Percentiles rank a stretch among this genome's conserved stretches.
Evolutionary conservation across 2,888 invertebrate species (phyloP).

Genomic region (Epinotia ramella): DNA sequence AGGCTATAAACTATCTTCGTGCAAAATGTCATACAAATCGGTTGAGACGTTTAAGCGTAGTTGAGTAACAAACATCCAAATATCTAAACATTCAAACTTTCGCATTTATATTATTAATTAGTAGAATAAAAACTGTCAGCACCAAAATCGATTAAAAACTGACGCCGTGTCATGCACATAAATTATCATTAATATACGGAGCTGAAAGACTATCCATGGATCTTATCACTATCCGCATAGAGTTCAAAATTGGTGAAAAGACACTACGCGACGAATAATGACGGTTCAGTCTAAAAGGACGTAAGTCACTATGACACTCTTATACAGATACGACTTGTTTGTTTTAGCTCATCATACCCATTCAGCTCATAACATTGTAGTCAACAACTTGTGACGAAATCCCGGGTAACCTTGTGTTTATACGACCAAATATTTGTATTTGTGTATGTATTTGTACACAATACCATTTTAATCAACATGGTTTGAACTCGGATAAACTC

Average conservation of each 20-base stretch:
- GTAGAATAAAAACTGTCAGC: no score
- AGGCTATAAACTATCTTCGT: no score
- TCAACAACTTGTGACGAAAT: slow-evolving; percentile 32
- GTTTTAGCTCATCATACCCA: no score
- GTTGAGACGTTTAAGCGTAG: no score
- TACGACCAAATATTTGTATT: slow-evolving; percentile 28
- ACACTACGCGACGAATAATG: background rate
- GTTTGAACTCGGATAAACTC: slow-evolving; percentile 2
- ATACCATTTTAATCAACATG: slow-evolving; percentile 7
- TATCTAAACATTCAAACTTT: no score
- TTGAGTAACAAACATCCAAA: no score
- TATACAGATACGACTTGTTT: background rate
- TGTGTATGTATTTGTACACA: slow-evolving; percentile 28
- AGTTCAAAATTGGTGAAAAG: background rate
- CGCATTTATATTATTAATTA: no score
- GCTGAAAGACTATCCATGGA: no score
- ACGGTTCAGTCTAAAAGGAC: background rate
- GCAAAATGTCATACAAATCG: no score
- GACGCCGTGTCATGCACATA: background rate
- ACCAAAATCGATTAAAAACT: no score
- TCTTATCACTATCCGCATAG: background rate
- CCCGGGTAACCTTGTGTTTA: slow-evolving; percentile 25
- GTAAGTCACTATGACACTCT: background rate
- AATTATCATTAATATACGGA: background rate
- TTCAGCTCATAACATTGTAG: slow-evolving; percentile 6